phyloP scores from a whole-genome alignment of 2,888 invertebrate species.

The Plagodis dolabraria region DNA sequence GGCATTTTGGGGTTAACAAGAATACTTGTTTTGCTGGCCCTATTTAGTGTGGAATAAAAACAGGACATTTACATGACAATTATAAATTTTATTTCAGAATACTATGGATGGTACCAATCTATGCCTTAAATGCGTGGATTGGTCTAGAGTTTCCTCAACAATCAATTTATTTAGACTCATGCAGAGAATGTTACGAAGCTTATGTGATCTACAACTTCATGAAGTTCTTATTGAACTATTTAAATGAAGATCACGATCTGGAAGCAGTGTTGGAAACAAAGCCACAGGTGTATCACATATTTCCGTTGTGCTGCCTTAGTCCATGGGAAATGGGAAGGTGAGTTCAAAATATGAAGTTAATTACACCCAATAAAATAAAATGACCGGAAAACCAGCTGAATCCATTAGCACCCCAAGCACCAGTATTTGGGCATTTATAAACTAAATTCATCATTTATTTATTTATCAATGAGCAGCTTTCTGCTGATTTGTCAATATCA shows the following conservation, averaged over 20 bases:
- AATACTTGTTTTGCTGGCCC: too few species aligned
- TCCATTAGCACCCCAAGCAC: too few species aligned
- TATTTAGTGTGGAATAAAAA: too few species aligned
- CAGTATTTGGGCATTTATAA: too few species aligned
- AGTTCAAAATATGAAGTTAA: conserved; percentile 6
- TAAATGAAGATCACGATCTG: conserved; percentile 94
- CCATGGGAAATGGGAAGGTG: conserved; percentile 97
- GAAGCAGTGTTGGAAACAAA: conserved; percentile 92
- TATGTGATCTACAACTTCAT: conserved; percentile 99
- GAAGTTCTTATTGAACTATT: conserved; percentile 96
- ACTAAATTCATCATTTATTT: too few species aligned
- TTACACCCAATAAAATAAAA: too few species aligned
- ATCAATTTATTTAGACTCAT: conserved; percentile 96
- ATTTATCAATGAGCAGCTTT: too few species aligned
- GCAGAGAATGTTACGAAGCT: conserved; percentile 98
- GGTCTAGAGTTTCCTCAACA: conserved; percentile 94
- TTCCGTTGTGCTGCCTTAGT: conserved; percentile 95
- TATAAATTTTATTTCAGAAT: conserved; percentile 84
- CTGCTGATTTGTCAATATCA: too few species aligned
- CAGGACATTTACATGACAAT: too few species aligned
- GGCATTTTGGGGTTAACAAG: too few species aligned
- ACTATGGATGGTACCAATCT: conserved; percentile 99
- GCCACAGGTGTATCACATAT: conserved; percentile 94
- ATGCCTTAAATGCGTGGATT: conserved; percentile 97
- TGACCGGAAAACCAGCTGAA: too few species aligned